Percentiles rank a stretch among this genome's conserved stretches.
Evolutionary conservation across 2,888 invertebrate genomes (phyloP).

Genomic region (Noctuana brunneofusca): DNA sequence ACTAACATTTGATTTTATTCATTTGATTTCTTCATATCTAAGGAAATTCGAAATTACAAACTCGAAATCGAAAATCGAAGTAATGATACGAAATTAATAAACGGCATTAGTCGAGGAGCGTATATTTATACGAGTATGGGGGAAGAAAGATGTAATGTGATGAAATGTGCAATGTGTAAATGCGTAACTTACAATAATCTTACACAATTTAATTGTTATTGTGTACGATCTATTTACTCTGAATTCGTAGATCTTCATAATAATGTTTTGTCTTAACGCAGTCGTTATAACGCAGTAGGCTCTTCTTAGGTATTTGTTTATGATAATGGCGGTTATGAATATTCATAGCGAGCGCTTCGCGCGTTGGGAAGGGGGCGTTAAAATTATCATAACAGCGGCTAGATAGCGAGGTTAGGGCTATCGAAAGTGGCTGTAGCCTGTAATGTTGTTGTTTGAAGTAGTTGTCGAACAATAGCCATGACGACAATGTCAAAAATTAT

Average conservation of each 20-base stretch:
- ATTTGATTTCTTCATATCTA: too few relatives aligned
- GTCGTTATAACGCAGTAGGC: slow-evolving; percentile 24
- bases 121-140: background rate
- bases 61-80: too few relatives aligned
- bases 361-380: slow-evolving; percentile 35
- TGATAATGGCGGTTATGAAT: slow-evolving; percentile 47
- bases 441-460: slow-evolving; percentile 14
- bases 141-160: too few relatives aligned
- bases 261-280: slow-evolving; percentile 26
- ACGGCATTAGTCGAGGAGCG: too few relatives aligned
- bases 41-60: too few relatives aligned
- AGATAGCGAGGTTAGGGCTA: slow-evolving; percentile 24
- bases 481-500: background rate
- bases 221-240: slow-evolving; percentile 16
- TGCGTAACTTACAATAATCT: background rate
- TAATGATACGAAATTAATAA: too few relatives aligned
- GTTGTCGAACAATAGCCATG: background rate
- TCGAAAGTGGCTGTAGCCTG: slow-evolving; percentile 6
- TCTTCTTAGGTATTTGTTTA: slow-evolving; percentile 44
- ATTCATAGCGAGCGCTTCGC: slow-evolving; percentile 42
- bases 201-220: background rate
- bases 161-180: too few relatives aligned
- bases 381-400: slow-evolving; percentile 38
- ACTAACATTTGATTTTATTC: too few relatives aligned
- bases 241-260: slow-evolving; percentile 20